Conservation (phyloP, 2,797 vertebrate species). For the Ceyx erithaca region DNA sequence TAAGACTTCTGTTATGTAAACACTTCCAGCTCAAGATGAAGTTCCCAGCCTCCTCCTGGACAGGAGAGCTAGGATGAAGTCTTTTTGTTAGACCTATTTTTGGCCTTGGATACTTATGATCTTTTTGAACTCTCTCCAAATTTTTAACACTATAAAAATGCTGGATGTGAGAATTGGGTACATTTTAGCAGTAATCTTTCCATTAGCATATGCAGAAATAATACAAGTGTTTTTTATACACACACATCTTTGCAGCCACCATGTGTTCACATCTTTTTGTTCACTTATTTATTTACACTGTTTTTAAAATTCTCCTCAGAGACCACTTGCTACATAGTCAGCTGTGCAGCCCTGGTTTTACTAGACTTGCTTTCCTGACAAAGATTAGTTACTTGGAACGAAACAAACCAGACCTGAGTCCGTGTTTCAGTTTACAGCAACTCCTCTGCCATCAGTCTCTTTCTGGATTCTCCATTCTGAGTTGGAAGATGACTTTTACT, state of each 20-base stretch:
- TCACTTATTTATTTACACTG: neutral
- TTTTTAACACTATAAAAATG: neutral
- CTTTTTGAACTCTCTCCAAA: slow-evolving; percentile 10
- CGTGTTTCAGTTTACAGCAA: neutral
- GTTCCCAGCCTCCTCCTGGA: neutral
- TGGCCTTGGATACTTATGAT: neutral
- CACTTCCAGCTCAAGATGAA: neutral
- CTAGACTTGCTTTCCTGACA: neutral
- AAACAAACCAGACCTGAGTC: neutral
- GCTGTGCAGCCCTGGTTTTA: neutral
- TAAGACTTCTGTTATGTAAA: neutral
- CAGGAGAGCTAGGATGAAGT: neutral
- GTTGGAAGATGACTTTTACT: neutral
- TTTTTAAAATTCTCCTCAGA: neutral
- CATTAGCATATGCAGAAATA: neutral
- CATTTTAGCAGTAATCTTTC: neutral
- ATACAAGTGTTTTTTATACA: neutral
- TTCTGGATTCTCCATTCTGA: neutral
- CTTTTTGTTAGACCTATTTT: neutral
- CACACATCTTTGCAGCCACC: neutral
- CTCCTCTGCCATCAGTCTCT: neutral
- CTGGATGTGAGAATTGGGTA: neutral
- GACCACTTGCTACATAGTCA: neutral
- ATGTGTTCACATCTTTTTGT: neutral
- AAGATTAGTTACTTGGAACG: neutral